These are phyloP conservation scores for Cassiopea andromeda DNA, from an alignment of 30 jellyfish, hydroid and myxozoan genomes.

Conservation along the genomic window DNA sequence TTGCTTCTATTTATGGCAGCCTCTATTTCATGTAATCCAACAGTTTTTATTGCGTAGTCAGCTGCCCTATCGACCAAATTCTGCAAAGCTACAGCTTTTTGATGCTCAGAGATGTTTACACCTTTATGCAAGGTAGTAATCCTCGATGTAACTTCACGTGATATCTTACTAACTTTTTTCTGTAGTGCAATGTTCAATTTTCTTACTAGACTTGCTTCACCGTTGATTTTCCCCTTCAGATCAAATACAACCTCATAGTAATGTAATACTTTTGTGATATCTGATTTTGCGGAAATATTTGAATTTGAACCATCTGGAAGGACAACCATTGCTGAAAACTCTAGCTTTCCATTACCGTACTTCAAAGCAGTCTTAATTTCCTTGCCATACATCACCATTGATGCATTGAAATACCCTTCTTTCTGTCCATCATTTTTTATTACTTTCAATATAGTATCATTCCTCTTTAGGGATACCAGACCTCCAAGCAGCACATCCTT, in stretches of 20 bases:
- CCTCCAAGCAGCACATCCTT: slow-evolving; percentile 29
- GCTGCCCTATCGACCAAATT: not conserved
- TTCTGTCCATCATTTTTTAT: not conserved
- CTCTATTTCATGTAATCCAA: not conserved
- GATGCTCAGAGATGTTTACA: slow-evolving; percentile 14
- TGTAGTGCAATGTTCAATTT: slow-evolving; percentile 31
- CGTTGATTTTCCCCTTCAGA: not conserved
- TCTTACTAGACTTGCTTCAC: not conserved
- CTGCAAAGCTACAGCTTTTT: not conserved
- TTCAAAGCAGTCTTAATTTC: slow-evolving; percentile 1
- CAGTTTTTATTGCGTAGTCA: not conserved
- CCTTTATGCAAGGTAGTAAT: slow-evolving; percentile 3
- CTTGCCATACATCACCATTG: slow-evolving; percentile 35
- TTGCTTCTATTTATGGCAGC: not conserved
- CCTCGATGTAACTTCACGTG: slow-evolving; percentile 14
- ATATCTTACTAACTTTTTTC: slow-evolving; percentile 4
- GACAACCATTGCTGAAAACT: slow-evolving; percentile 5
- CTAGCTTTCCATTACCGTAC: slow-evolving; percentile 12
- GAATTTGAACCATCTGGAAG: slow-evolving; percentile 46
- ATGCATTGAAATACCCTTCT: slow-evolving; percentile 42
- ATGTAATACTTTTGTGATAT: not conserved
- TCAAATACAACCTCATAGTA: slow-evolving; percentile 40
- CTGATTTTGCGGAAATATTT: slow-evolving; percentile 17
- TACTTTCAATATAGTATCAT: slow-evolving; percentile 1
- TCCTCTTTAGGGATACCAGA: slow-evolving; percentile 5